Conservation (phyloP, 2,888 invertebrate genomes). For the Leucania comma region DNA sequence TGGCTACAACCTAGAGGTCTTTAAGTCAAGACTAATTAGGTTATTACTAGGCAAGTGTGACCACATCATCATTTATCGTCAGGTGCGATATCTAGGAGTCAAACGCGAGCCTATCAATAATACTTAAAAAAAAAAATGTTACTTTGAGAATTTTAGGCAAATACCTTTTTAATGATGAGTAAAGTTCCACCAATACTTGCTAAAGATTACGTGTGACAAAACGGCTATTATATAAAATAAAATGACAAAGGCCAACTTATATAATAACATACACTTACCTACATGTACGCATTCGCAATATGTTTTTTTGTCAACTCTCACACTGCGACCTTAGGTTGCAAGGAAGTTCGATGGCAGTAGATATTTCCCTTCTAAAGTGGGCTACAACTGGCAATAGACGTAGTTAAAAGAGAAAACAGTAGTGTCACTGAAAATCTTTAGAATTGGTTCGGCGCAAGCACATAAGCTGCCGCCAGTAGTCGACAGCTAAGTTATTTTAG, state of each 20-base stretch:
- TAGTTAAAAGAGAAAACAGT: conserved; percentile 26
- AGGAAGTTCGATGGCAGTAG: conserved; percentile 52
- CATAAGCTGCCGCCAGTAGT: background rate
- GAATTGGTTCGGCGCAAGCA: background rate
- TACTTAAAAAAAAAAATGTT: background rate
- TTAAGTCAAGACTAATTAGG: no score
- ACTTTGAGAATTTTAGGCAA: conserved; percentile 19
- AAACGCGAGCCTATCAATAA: no score
- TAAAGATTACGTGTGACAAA: conserved; percentile 64
- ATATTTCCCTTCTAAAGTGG: conserved; percentile 60
- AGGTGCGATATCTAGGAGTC: no score
- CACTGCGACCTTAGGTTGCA: conserved; percentile 47
- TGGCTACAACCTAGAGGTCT: no score
- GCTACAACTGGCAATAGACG: conserved; percentile 35
- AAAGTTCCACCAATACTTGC: conserved; percentile 39
- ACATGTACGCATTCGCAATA: conserved; percentile 40
- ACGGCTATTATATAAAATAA: conserved; percentile 61
- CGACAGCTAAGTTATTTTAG: conserved; percentile 3
- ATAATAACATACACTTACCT: no score
- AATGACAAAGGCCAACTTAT: conserved; percentile 63
- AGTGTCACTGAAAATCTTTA: conserved; percentile 16
- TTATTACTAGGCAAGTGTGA: no score
- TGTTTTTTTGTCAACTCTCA: conserved; percentile 55
- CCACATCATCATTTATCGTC: no score
- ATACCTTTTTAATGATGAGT: conserved; percentile 19